phyloP scores from a whole-genome alignment of 2,888 invertebrate species.

The Axea sp. region DNA sequence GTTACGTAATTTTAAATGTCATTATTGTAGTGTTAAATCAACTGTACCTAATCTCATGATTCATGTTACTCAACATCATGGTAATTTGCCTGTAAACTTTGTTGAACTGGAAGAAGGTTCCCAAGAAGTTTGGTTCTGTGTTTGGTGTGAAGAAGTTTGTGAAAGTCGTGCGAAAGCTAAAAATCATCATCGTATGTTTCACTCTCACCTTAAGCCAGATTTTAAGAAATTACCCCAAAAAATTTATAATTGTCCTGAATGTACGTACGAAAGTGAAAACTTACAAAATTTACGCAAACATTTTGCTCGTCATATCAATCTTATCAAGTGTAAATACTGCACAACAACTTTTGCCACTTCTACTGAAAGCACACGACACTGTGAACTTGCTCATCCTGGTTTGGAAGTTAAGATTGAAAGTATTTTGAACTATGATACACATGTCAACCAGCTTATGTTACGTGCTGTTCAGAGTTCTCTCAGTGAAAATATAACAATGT shows the following conservation, averaged over 20 bases:
- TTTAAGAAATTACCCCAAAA: slow-evolving; percentile 64
- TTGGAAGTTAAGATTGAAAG: slow-evolving; percentile 70
- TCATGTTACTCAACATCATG: slow-evolving; percentile 68
- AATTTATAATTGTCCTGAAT: slow-evolving; percentile 76
- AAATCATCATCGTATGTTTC: slow-evolving; percentile 76
- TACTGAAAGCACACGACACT: slow-evolving; percentile 71
- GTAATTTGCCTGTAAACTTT: slow-evolving; percentile 64
- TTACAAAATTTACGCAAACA: slow-evolving; percentile 77
- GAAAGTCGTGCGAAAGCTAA: slow-evolving; percentile 72
- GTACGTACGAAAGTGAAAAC: slow-evolving; percentile 73
- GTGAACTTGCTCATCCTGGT: slow-evolving; percentile 71
- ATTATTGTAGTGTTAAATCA: slow-evolving; percentile 70
- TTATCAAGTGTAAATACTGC: slow-evolving; percentile 79
- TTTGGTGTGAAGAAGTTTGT: slow-evolving; percentile 75
- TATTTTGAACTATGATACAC: slow-evolving; percentile 63
- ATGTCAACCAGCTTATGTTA: slow-evolving; percentile 66
- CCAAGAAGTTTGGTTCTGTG: slow-evolving; percentile 70
- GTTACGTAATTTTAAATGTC: slow-evolving; percentile 63
- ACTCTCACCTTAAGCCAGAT: slow-evolving; percentile 75
- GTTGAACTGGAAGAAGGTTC: slow-evolving; percentile 62
- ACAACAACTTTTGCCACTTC: slow-evolving; percentile 71
- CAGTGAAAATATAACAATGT: slow-evolving; percentile 2
- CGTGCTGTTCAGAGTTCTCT: slow-evolving; percentile 37
- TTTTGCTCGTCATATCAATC: slow-evolving; percentile 77
- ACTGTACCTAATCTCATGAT: slow-evolving; percentile 65